Evolutionary conservation across 2,113 vertebrate genomes (phyloP).

Genomic region (Myotis davidii): DNA sequence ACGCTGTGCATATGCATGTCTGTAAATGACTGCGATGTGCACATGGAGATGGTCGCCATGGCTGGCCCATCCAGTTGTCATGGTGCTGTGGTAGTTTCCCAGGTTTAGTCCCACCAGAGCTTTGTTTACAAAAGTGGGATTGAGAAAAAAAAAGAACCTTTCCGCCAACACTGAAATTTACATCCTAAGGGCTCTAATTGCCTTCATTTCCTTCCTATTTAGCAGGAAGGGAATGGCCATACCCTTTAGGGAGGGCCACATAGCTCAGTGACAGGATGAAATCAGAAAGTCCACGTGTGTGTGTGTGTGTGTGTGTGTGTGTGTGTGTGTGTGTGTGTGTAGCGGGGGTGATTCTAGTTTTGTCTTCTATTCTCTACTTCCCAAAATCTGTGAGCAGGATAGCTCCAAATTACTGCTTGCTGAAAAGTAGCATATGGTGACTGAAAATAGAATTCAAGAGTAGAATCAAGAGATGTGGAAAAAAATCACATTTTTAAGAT

Average conservation of each 20-base stretch:
- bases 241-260: constrained; percentile 47
- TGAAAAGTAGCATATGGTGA: not conserved
- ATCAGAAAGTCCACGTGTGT: not conserved
- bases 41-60: constrained; percentile 81
- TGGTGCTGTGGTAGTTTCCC: constrained; percentile 86
- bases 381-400: not conserved
- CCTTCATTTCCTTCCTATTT: constrained; percentile 79
- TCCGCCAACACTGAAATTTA: constrained; percentile 88
- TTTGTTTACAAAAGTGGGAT: constrained; percentile 90
- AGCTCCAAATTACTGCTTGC: not conserved
- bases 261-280: not conserved
- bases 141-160: constrained; percentile 84
- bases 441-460: constrained; percentile 49
- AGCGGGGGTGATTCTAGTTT: not conserved
- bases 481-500: constrained; percentile 30
- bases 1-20: constrained; percentile 45
- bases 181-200: constrained; percentile 86
- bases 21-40: constrained; percentile 78
- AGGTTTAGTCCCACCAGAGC: constrained; percentile 87
- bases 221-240: constrained; percentile 12
- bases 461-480: constrained; percentile 33
- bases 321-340: too few species aligned
- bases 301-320: too few species aligned
- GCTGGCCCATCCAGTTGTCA: constrained; percentile 85
- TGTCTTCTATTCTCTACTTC: not conserved